phyloP scores from a whole-genome alignment of 2,888 invertebrate genomes.

The Melieria picta region DNA sequence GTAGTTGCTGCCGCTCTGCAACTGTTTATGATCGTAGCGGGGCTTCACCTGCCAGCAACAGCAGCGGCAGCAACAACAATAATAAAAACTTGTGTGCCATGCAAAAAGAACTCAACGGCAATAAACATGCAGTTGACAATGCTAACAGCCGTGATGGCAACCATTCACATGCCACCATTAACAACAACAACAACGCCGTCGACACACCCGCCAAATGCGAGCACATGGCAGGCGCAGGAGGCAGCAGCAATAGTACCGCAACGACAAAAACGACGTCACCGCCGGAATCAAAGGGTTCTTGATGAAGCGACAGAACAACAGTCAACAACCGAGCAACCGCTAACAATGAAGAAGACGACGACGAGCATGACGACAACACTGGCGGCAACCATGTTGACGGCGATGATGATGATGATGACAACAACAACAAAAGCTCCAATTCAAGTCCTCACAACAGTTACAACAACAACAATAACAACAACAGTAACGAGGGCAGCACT shows the following conservation, averaged over 20 bases:
- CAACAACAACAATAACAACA: constrained; percentile 45
- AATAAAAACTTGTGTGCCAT: constrained; percentile 40
- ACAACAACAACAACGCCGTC: constrained; percentile 40
- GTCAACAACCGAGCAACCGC: constrained; percentile 28
- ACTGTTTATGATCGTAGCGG: constrained; percentile 43
- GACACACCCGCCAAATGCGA: constrained; percentile 16
- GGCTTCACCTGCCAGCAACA: constrained; percentile 41
- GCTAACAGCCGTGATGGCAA: constrained; percentile 46
- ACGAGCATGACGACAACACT: constrained; percentile 33
- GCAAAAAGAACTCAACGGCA: constrained; percentile 42
- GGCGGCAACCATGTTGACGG: constrained; percentile 42
- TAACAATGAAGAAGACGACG: constrained; percentile 36
- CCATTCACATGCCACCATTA: constrained; percentile 7
- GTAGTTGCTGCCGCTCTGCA: constrained; percentile 42
- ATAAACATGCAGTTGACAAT: constrained; percentile 56
- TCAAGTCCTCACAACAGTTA: constrained; percentile 40
- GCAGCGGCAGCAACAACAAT: constrained; percentile 39
- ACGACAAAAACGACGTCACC: constrained; percentile 64
- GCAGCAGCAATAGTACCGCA: constrained; percentile 4
- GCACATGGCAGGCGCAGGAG: constrained; percentile 12
- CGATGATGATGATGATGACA: constrained; percentile 40
- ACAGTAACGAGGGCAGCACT: constrained; percentile 45
- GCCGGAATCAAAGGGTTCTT: constrained; percentile 5
- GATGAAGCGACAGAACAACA: constrained; percentile 20
- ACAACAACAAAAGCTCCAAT: constrained; percentile 42